Base-by-base conservation (phyloP, 2,797 vertebrate species). In the Pygocentrus nattereri region DNA sequence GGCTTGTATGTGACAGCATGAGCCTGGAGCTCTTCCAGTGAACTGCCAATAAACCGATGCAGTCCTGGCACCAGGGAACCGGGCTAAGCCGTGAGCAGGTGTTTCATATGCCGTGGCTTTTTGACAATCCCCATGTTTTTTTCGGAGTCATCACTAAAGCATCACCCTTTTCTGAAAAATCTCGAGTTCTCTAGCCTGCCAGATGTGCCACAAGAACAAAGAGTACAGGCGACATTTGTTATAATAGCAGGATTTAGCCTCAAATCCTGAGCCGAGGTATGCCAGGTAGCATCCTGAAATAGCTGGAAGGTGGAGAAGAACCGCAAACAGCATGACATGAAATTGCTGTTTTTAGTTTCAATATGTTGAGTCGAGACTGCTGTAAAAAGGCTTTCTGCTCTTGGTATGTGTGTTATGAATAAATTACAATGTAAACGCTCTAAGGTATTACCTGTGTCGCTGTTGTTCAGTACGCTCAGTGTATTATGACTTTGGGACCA, bases 41-140 rank as follows among this genome's bases (percentile, higher is more conserved):
- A 84, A 80, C 68, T 80, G 82, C 82, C 82, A 78, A 74, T 79
- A 78, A 74, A 58, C 41, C n/a, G 4, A 50, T 50, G 38, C 34
- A 65, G 44, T n/a, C 21, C 10, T 52, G 70, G 69, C 69, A 70
- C 65, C 58, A 54, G 68, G 68, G 83, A 82, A 34, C 21, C 52
- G 27, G 44, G 54, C 59, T 76, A 76, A 86, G 79, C 72, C 74
- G 64, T 58, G 80, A 84, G 76, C 80, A 85, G 82, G 80, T 88
- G 85, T 83, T 86, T 85, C 75, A 82, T 85, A 76, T 84, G 70
- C 82, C 50, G 67, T 5, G 8, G 75, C 49, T 80, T 86, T 84
- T 18, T 61, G 76, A 71, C 64, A 75, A 78, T 74, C 73, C 71
- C 76, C 13, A 18, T 30, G 68, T 61, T 79, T 74, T 78, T 11